Evolutionary conservation across 2,113 vertebrate species (phyloP).

Genomic region (Macrotus californicus): DNA sequence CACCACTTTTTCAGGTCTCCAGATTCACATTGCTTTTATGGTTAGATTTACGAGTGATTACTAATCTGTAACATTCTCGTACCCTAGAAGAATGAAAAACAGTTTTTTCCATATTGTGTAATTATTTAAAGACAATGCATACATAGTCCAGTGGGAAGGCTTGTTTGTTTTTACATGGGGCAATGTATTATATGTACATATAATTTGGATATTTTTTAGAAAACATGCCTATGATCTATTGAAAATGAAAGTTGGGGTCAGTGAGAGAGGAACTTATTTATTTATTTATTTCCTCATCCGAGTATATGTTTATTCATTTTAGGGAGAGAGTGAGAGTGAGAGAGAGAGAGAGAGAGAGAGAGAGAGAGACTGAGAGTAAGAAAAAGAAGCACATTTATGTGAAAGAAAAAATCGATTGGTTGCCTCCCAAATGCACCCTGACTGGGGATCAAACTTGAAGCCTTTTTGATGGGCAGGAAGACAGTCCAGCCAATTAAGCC

Average conservation of each 20-base stretch:
- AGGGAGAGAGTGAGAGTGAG: no score
- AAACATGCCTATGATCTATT: neutral
- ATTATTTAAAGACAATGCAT: constrained; percentile 37
- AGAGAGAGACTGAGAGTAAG: no score
- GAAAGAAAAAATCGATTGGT: no score
- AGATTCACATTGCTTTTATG: constrained; percentile 62
- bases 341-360: no score
- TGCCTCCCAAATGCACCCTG: no score
- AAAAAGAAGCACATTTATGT: no score
- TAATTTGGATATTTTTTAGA: neutral
- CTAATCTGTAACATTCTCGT: constrained; percentile 24
- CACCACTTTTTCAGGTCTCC: constrained; percentile 64
- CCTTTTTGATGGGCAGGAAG: no score
- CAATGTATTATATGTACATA: neutral
- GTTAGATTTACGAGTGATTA: constrained; percentile 68
- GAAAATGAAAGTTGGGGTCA: neutral
- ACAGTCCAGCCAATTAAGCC: no score
- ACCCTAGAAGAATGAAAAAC: constrained; percentile 29
- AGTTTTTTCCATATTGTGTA: neutral
- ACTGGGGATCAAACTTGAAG: no score
- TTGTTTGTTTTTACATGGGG: neutral
- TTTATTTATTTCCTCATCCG: neutral
- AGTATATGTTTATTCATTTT: no score
- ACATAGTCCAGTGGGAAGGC: neutral
- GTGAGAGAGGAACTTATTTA: neutral